Evolutionary conservation across 2,113 vertebrate genomes (phyloP).

Genomic region (Ornithorhynchus anatinus): DNA sequence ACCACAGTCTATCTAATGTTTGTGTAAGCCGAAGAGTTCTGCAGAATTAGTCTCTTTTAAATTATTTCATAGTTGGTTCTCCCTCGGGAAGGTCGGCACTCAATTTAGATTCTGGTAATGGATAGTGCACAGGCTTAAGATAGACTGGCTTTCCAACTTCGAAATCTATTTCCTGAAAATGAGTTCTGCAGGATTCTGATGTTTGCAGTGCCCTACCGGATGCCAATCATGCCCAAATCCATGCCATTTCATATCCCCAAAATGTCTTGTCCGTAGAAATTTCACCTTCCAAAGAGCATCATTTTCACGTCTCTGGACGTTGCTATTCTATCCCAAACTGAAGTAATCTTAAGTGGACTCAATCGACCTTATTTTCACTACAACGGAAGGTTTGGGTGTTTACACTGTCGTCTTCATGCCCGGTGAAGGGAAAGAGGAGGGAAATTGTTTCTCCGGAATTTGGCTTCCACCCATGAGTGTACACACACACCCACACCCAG

Average conservation of each 20-base stretch:
- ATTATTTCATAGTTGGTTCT: not conserved
- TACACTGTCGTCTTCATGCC: not conserved
- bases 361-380: not conserved
- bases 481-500: too few species aligned
- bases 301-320: not conserved
- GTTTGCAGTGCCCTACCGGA: not conserved
- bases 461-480: not conserved
- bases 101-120: not conserved
- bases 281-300: too few species aligned
- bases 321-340: not conserved
- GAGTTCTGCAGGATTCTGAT: not conserved
- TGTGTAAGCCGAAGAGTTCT: not conserved
- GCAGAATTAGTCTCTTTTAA: not conserved
- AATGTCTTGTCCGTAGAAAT: too few species aligned
- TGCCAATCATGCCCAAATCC: not conserved
- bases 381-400: not conserved
- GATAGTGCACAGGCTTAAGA: not conserved
- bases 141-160: conserved; percentile 18
- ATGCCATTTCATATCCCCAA: not conserved
- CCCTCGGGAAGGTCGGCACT: not conserved
- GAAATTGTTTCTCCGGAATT: not conserved
- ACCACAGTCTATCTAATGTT: not conserved
- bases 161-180: not conserved
- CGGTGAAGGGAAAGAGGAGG: not conserved
- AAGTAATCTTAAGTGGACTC: not conserved